Evolutionary conservation across 2,797 vertebrate genomes (phyloP).

Genomic region (Notamacropus eugenii): DNA sequence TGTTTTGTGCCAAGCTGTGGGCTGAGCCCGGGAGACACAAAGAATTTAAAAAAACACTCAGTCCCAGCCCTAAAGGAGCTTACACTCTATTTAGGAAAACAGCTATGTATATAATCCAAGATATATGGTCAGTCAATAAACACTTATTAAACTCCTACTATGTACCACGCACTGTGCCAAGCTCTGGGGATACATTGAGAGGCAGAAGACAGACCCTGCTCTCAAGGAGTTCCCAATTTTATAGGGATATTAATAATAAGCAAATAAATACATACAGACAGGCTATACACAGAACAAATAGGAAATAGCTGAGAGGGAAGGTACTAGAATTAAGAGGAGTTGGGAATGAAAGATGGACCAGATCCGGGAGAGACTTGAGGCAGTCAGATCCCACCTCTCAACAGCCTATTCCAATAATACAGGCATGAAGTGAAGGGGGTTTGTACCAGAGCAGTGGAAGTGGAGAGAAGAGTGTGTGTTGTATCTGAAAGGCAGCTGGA

Average conservation of each 20-base stretch:
- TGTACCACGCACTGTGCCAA: not conserved
- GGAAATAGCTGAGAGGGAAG: not conserved
- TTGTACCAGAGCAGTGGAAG: not conserved
- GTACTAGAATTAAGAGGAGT: not conserved
- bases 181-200: not conserved
- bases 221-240: not conserved
- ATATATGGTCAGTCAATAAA: not conserved
- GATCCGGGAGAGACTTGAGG: not conserved
- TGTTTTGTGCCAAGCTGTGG: not conserved
- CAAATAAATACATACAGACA: not conserved
- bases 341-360: not conserved
- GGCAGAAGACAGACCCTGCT: not conserved
- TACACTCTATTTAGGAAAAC: not conserved
- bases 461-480: not conserved
- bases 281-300: not conserved
- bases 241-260: not conserved
- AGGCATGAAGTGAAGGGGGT: not conserved
- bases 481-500: not conserved
- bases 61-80: not conserved
- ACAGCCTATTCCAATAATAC: not conserved
- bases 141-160: not conserved
- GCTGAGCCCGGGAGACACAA: not conserved
- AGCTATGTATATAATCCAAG: not conserved
- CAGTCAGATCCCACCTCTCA: not conserved
- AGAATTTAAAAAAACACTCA: not conserved